phyloP scores from a whole-genome alignment of 2,113 vertebrate species.

The Microtus pennsylvanicus region DNA sequence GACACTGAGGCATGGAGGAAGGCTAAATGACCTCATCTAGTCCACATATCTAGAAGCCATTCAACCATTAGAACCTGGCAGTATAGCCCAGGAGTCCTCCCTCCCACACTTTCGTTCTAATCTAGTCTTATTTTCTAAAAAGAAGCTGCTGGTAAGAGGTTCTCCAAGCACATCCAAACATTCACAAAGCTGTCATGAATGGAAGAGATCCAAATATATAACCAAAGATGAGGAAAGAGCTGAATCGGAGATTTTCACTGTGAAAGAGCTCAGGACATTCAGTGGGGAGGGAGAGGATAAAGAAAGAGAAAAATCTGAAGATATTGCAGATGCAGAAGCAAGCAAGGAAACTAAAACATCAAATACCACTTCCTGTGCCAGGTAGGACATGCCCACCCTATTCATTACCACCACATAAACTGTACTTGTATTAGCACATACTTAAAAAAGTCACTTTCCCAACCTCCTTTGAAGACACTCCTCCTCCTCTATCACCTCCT shows the following conservation, averaged over 20 bases:
- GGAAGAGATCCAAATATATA: neutral
- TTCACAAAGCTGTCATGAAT: neutral
- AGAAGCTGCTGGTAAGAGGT: neutral
- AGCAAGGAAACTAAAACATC: neutral
- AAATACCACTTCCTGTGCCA: too few relatives aligned
- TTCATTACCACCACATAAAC: neutral
- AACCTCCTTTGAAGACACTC: neutral
- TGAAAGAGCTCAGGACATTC: neutral
- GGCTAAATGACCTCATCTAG: neutral
- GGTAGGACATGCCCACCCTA: neutral
- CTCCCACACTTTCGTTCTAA: neutral
- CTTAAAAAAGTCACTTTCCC: neutral
- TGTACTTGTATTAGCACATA: neutral
- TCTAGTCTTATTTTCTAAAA: neutral
- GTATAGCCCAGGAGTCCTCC: neutral
- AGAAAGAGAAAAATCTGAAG: neutral
- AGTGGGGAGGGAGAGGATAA: neutral
- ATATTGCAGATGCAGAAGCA: neutral
- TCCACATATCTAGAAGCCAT: neutral
- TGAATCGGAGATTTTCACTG: neutral
- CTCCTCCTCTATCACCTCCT: too few relatives aligned
- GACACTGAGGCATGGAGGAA: neutral
- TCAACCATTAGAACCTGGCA: neutral
- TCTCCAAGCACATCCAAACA: neutral
- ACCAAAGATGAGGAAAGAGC: neutral